Percentiles rank a stretch among this genome's conserved stretches.
Conservation (phyloP, 1,140 invertebrate species). For the Vanessa atalanta region DNA sequence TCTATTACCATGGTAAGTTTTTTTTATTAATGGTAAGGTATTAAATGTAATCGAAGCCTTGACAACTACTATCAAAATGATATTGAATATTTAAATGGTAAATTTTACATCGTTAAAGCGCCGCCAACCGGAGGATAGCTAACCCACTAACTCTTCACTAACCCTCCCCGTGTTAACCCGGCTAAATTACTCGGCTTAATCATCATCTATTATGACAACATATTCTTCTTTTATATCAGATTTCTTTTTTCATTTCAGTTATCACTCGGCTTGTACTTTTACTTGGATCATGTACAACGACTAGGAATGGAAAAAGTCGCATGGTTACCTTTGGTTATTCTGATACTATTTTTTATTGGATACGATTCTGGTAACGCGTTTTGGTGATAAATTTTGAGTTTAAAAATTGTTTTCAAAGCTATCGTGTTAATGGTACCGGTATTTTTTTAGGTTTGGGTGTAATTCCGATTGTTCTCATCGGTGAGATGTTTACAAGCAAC, state of each 20-base stretch:
- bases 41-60: too few species aligned
- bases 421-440: neutral
- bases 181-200: too few species aligned
- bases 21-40: neutral
- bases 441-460: constrained; percentile 37
- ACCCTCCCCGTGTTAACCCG: too few species aligned
- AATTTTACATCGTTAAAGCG: too few species aligned
- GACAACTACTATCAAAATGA: too few species aligned
- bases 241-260: constrained; percentile 40
- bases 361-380: constrained; percentile 41
- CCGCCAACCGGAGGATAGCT: too few species aligned
- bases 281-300: constrained; percentile 27
- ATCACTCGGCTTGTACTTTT: constrained; percentile 49
- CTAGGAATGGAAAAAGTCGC: constrained; percentile 22
- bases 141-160: too few species aligned
- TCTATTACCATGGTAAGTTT: constrained; percentile 48
- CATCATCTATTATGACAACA: too few species aligned
- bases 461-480: constrained; percentile 28
- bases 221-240: too few species aligned
- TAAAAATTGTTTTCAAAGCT: too few species aligned
- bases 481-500: constrained; percentile 36
- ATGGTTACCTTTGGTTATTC: constrained; percentile 44
- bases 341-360: constrained; percentile 43
- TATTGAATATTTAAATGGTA: too few species aligned
- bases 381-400: too few species aligned